Evolutionary conservation across 2,797 vertebrate genomes (phyloP).

Genomic region (Anguilla megastoma): DNA sequence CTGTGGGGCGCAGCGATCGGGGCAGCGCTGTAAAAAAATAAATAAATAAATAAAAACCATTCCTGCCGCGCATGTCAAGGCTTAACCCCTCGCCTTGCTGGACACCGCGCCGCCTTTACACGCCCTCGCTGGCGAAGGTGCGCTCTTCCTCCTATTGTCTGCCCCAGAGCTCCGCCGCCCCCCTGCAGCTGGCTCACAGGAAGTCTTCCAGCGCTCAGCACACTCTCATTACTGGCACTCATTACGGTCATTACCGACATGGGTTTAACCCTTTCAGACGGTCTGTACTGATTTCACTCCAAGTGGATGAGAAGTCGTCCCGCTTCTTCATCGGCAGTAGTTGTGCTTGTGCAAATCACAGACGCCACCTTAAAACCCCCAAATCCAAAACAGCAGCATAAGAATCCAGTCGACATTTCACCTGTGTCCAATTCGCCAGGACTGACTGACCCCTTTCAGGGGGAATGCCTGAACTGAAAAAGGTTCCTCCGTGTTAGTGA

Average conservation of each 20-base stretch:
- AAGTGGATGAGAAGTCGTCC: neutral
- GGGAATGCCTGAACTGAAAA: neutral
- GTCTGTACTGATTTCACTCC: neutral
- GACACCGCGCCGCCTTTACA: neutral
- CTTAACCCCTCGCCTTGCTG: neutral
- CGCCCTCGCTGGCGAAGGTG: neutral
- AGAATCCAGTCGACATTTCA: neutral
- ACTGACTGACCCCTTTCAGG: neutral
- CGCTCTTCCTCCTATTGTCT: slow-evolving; percentile 19
- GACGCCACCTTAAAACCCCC: neutral
- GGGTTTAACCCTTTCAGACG: neutral
- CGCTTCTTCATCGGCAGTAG: neutral
- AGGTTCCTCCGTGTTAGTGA: neutral
- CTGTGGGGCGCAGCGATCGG: slow-evolving; percentile 36
- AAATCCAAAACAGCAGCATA: neutral
- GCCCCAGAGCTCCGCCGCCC: neutral
- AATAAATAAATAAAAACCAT: neutral
- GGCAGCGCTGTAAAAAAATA: neutral
- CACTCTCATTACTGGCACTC: neutral
- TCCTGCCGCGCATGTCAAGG: slow-evolving; percentile 23
- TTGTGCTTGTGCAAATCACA: neutral
- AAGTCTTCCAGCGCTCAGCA: neutral
- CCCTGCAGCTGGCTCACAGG: neutral
- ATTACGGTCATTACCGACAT: neutral
- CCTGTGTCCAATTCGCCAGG: neutral